Evolutionary conservation across 2,113 vertebrate species (phyloP).

Genomic region (Caranx melampygus): DNA sequence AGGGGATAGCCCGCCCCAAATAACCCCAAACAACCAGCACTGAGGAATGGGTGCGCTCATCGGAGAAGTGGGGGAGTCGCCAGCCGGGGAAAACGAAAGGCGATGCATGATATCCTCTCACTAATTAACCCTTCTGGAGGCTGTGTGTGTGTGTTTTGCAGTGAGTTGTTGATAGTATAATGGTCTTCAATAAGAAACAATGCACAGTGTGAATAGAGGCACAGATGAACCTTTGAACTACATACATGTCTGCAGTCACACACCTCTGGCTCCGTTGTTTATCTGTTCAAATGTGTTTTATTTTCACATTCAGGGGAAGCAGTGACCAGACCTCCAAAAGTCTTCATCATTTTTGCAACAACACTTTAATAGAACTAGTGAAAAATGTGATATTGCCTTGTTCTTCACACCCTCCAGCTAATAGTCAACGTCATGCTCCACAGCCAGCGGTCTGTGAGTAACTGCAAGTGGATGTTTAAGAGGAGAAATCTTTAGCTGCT

Average conservation of each 20-base stretch:
- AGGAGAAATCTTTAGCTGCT: too few species aligned
- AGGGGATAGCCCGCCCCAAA: constrained; percentile 46
- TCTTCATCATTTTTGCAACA: too few species aligned
- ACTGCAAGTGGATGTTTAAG: too few species aligned
- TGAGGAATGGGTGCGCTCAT: constrained; percentile 37
- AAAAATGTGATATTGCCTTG: too few species aligned
- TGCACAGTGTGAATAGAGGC: constrained; percentile 3
- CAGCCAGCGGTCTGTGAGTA: too few species aligned
- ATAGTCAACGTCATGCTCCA: too few species aligned
- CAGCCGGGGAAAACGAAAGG: constrained; percentile 33
- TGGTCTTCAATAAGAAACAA: constrained; percentile 21
- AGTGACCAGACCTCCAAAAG: neutral
- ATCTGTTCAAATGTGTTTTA: constrained; percentile 18
- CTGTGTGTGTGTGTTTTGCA: constrained; percentile 1
- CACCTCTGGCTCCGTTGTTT: neutral
- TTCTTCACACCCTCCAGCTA: too few species aligned
- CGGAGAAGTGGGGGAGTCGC: constrained; percentile 40
- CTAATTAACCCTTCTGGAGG: constrained; percentile 71
- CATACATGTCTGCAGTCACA: neutral
- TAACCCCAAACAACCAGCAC: constrained; percentile 57
- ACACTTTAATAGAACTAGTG: too few species aligned
- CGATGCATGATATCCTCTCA: constrained; percentile 46
- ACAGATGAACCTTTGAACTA: constrained; percentile 46
- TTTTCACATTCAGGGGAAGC: neutral
- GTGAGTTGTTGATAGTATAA: neutral